Percentiles rank a stretch among this genome's conserved stretches.
phyloP scores from a whole-genome alignment of 2,888 invertebrate genomes.

The Crematogaster levior region DNA sequence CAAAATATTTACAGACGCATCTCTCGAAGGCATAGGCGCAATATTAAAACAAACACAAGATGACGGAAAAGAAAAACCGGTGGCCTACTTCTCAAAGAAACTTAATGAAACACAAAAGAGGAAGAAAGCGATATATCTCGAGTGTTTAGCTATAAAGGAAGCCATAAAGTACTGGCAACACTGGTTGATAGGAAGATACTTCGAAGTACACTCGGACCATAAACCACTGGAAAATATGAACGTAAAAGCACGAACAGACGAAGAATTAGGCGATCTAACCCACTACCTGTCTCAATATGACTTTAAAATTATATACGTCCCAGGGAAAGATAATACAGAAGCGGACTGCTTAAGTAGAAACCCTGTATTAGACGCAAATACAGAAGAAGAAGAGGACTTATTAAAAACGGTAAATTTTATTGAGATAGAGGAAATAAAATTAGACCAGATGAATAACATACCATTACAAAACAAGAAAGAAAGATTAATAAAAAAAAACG shows the following conservation, averaged over 20 bases:
- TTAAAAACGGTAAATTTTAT: slow-evolving; percentile 61
- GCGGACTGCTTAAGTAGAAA: slow-evolving; percentile 71
- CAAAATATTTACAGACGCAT: neutral
- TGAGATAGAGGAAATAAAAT: slow-evolving; percentile 47
- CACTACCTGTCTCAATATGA: slow-evolving; percentile 74
- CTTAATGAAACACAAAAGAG: neutral
- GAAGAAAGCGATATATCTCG: neutral
- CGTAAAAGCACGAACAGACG: slow-evolving; percentile 67
- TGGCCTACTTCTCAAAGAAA: neutral
- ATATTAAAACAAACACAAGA: neutral
- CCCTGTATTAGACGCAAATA: slow-evolving; percentile 66
- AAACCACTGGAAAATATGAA: slow-evolving; percentile 68
- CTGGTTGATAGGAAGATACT: slow-evolving; percentile 44
- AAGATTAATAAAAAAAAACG: neutral
- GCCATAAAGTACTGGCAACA: slow-evolving; percentile 41
- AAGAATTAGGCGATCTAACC: slow-evolving; percentile 71
- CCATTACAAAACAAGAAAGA: slow-evolving; percentile 14
- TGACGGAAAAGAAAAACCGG: neutral
- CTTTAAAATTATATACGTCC: slow-evolving; percentile 68
- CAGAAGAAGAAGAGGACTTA: slow-evolving; percentile 46
- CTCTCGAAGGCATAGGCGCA: neutral
- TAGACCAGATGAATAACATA: slow-evolving; percentile 53
- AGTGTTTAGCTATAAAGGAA: neutral
- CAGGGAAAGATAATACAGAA: slow-evolving; percentile 67
- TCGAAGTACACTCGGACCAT: slow-evolving; percentile 48